These are phyloP conservation scores for Malurus cyaneus DNA, from an alignment of 2,113 vertebrate genomes.

Conservation along the genomic window DNA sequence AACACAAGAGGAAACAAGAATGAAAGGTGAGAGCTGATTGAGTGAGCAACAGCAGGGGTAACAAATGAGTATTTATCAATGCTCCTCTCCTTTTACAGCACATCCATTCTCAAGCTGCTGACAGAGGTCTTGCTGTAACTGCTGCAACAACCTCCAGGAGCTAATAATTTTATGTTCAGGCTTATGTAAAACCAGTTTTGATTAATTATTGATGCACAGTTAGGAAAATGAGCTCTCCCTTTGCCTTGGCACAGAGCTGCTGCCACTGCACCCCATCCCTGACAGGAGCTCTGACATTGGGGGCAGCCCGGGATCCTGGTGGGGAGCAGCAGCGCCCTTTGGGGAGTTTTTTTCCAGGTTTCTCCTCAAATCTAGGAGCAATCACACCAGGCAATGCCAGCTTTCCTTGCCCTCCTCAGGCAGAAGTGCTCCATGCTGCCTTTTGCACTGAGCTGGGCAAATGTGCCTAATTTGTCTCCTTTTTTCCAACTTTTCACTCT, in stretches of 20 bases:
- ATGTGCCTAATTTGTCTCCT: neutral
- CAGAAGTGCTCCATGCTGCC: neutral
- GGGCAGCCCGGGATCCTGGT: fast-evolving
- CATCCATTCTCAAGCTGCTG: conserved; percentile 43
- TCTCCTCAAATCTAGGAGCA: neutral
- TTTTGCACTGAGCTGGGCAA: neutral
- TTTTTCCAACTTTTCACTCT: neutral
- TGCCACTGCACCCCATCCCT: neutral
- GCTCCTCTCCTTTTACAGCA: neutral
- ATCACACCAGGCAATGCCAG: neutral
- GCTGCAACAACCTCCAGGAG: conserved; percentile 58
- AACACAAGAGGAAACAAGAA: neutral
- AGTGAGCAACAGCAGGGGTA: conserved; percentile 11
- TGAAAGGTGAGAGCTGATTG: neutral
- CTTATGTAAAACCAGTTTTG: conserved; percentile 69
- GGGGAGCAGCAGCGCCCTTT: neutral
- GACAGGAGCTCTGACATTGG: neutral
- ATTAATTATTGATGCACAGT: conserved; percentile 76
- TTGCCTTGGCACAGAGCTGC: conserved; percentile 33
- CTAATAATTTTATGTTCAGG: conserved; percentile 67
- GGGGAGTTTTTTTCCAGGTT: neutral
- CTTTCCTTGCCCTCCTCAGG: neutral
- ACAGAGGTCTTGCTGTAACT: conserved; percentile 34
- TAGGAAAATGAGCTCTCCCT: conserved; percentile 63
- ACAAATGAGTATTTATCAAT: conserved; percentile 32